Base-by-base conservation (phyloP, 2,797 vertebrate species). In the Falco cherrug region DNA sequence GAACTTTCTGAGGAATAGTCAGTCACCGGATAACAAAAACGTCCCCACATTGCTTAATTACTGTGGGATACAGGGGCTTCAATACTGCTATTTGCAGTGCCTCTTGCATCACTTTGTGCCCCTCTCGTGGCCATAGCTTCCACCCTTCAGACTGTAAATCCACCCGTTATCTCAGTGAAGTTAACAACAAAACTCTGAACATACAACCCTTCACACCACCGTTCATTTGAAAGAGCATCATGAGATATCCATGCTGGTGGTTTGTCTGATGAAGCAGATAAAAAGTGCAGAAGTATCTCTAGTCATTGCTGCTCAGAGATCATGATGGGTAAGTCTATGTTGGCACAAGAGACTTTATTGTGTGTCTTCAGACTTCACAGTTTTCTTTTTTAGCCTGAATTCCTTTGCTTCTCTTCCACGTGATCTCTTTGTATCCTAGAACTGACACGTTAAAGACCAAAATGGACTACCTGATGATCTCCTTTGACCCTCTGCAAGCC, bases 281-380 rank as follows among this genome's bases (percentile, higher is more conserved):
- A 91, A 56, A 86, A 60, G 31, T 10, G 51, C 57, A 8, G 2
- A 70, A 78, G 35, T 18, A 60, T 83, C 57, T 68, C 57, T 45
- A 64, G n/a, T 17, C 71, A 45, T 35, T 53, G 53, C 41, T 71
- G 45, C 35, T 65, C 57, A 41, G n/a, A 83, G 71, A 43, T 57
- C 67, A 56, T 0, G 1, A 78, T 3, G 43, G 80, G 0, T 19
- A 68, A 65, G 9, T 67, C 39, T 47, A 10, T 0, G 0, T 4
- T 31, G 37, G n/a, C 59, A 87, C 20, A 82, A 70, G 13, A 56
- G 84, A 79, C 17, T 71, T 80, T 16, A 56, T 10, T 35, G 35
- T 11, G 20, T 22, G 65, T 43, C 70, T 95, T 84, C 13, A 48
- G 48, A 77, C 60, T 39, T 73, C 47, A 51, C 1, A 6, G 57